Percentiles rank a stretch among this genome's conserved stretches.
phyloP scores from a whole-genome alignment of 2,113 vertebrate species.

The Mormyrus lacerda region DNA sequence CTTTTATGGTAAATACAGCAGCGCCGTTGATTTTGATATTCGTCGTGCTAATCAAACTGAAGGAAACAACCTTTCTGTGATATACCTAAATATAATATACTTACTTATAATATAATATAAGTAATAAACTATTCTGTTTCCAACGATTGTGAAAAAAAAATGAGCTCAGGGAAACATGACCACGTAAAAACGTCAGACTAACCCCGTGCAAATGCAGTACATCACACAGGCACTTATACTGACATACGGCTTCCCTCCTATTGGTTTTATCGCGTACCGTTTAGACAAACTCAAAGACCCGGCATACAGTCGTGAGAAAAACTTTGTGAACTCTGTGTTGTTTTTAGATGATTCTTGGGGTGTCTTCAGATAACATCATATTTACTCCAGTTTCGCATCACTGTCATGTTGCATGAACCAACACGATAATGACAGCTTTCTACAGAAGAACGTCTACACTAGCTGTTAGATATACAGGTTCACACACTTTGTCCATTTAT shows the following conservation, averaged over 20 bases:
- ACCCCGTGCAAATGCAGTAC: too few species aligned
- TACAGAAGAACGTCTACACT: too few species aligned
- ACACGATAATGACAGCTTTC: too few species aligned
- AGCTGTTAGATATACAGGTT: too few species aligned
- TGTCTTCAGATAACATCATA: too few species aligned
- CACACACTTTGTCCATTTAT: neutral
- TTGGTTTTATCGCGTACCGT: neutral
- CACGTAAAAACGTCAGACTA: neutral
- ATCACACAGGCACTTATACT: neutral
- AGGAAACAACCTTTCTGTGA: too few species aligned
- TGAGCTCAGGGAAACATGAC: neutral
- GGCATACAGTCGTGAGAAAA: neutral
- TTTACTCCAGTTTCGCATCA: too few species aligned
- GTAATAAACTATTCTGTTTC: too few species aligned
- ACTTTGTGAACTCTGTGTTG: neutral
- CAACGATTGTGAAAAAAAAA: neutral
- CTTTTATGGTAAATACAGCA: neutral
- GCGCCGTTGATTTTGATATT: neutral
- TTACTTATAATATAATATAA: too few species aligned
- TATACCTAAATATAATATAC: too few species aligned
- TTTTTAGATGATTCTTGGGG: too few species aligned
- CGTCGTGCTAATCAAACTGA: neutral
- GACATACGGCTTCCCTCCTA: neutral
- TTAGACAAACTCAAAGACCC: neutral
- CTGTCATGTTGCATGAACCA: too few species aligned